Percentiles rank a stretch among this genome's conserved stretches.
Evolutionary conservation across 2,888 invertebrate genomes (phyloP).

Genomic region (Volucella bombylans): DNA sequence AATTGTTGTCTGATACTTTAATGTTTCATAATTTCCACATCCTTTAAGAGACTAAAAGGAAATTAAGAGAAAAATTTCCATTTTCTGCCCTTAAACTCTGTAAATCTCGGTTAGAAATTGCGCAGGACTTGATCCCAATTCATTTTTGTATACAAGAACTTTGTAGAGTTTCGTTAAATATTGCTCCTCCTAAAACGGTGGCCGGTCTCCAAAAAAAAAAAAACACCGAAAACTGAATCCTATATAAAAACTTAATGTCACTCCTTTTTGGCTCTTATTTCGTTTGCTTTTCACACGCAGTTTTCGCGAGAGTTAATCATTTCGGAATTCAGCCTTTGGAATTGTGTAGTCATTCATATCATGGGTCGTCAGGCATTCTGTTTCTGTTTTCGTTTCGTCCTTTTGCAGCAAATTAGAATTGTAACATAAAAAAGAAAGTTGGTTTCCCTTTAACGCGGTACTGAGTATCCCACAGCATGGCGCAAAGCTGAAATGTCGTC

Average conservation of each 20-base stretch:
- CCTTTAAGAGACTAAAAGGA: conserved; percentile 11
- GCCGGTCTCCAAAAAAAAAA: conserved; percentile 3
- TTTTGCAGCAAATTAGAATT: conserved; percentile 52
- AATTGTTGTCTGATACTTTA: conserved; percentile 57
- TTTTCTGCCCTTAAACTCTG: conserved; percentile 8
- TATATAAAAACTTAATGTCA: too few species aligned
- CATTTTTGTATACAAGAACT: conserved; percentile 54
- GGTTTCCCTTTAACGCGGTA: conserved; percentile 46
- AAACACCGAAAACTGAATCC: neutral
- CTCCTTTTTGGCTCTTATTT: conserved; percentile 35
- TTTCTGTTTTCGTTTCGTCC: conserved; percentile 31
- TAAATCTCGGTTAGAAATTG: neutral
- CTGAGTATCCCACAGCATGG: neutral
- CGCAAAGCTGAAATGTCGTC: conserved; percentile 44
- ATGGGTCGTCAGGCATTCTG: conserved; percentile 61
- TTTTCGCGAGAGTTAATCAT: conserved; percentile 71
- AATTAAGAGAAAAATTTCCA: conserved; percentile 20
- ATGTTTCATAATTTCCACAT: conserved; percentile 3
- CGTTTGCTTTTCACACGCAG: conserved; percentile 59
- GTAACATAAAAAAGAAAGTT: conserved; percentile 46
- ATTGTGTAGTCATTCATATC: conserved; percentile 68
- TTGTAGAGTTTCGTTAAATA: conserved; percentile 63
- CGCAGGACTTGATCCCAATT: conserved; percentile 33
- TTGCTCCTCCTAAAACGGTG: conserved; percentile 39
- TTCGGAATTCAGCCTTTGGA: conserved; percentile 57